phyloP scores from a whole-genome alignment of 2,888 invertebrate genomes.

The Leucophenga montana region DNA sequence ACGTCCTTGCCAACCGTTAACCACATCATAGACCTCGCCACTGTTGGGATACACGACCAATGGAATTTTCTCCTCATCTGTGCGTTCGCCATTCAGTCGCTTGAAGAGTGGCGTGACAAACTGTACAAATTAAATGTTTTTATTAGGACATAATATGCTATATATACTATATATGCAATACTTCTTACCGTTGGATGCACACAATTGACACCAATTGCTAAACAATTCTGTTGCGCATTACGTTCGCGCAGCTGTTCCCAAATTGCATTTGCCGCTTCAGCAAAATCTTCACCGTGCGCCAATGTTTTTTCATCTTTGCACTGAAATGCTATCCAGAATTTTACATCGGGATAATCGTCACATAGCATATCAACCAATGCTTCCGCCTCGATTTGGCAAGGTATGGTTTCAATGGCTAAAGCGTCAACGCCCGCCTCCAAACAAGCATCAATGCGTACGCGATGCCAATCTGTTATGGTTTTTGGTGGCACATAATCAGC shows the following conservation, averaged over 20 bases:
- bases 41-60: conserved; percentile 94
- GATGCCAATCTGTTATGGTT: conserved; percentile 88
- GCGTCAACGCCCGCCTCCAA: conserved; percentile 87
- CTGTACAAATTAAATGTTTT: conserved; percentile 49
- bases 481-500: conserved; percentile 79
- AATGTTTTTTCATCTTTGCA: conserved; percentile 81
- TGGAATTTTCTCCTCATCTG: conserved; percentile 76
- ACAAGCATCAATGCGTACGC: conserved; percentile 84
- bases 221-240: conserved; percentile 79
- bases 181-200: conserved; percentile 76
- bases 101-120: conserved; percentile 78
- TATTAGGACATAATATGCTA: background rate
- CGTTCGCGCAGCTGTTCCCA: conserved; percentile 77
- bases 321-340: conserved; percentile 92
- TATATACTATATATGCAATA: background rate
- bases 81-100: conserved; percentile 74
- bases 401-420: conserved; percentile 93
- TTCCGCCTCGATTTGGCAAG: conserved; percentile 88
- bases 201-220: conserved; percentile 94
- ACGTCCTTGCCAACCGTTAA: conserved; percentile 78
- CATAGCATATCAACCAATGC: conserved; percentile 84
- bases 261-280: conserved; percentile 81
- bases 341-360: conserved; percentile 83
- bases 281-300: conserved; percentile 87
- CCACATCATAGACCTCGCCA: conserved; percentile 75